Evolutionary conservation across 23 tunicate species (phyloP).

Genomic region (Corella eumyota): DNA sequence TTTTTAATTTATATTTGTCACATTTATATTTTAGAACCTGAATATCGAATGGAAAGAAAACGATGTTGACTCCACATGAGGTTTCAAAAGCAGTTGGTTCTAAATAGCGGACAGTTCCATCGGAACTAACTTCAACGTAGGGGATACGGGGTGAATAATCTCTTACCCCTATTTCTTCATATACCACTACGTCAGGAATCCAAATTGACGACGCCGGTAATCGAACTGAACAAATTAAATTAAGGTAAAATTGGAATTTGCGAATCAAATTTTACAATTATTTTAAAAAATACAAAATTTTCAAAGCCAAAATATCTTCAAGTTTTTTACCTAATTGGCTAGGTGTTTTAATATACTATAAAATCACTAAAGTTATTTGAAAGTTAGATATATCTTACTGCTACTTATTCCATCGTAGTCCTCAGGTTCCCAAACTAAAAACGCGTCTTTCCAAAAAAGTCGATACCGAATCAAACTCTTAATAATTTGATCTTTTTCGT

Average conservation of each 20-base stretch:
- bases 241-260: too few relatives aligned
- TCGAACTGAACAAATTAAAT: constrained; percentile 59
- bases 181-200: constrained; percentile 61
- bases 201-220: constrained; percentile 33
- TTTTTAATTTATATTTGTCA: too few relatives aligned
- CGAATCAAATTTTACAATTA: too few relatives aligned
- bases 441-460: constrained; percentile 48
- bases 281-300: too few relatives aligned
- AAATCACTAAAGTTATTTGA: too few relatives aligned
- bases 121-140: constrained; percentile 25
- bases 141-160: constrained; percentile 73
- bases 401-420: constrained; percentile 29
- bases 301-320: too few relatives aligned
- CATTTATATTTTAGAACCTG: too few relatives aligned
- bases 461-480: constrained; percentile 47
- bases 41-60: constrained; percentile 59
- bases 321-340: too few relatives aligned
- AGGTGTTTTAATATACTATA: too few relatives aligned
- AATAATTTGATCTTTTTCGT: constrained; percentile 53
- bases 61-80: constrained; percentile 52
- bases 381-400: too few relatives aligned
- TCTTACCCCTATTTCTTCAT: constrained; percentile 55
- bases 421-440: constrained; percentile 39
- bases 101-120: constrained; percentile 36
- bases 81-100: constrained; percentile 54